These are phyloP conservation scores for Ptilorrhoa leucosticta DNA, from an alignment of 2,113 vertebrate species.

Conservation along the genomic window DNA sequence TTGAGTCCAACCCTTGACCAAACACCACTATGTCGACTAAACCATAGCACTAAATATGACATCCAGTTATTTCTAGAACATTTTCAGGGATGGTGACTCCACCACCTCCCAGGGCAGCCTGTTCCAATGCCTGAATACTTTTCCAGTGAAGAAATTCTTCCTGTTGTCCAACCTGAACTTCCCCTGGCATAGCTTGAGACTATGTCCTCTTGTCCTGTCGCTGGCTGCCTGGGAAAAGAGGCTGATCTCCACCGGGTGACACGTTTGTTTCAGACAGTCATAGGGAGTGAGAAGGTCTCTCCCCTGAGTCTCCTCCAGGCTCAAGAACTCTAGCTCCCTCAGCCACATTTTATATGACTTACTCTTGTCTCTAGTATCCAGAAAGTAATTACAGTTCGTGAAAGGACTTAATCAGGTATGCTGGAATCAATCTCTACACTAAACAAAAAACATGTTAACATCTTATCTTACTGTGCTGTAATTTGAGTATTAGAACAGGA, in stretches of 20 bases:
- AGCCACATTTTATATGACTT: background rate
- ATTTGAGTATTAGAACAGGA: background rate
- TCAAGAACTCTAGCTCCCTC: background rate
- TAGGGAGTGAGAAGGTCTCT: background rate
- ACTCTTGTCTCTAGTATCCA: background rate
- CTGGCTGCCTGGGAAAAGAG: background rate
- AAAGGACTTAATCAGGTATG: background rate
- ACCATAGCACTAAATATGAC: background rate
- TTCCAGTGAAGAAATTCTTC: background rate
- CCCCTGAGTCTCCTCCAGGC: background rate
- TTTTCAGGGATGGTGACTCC: background rate
- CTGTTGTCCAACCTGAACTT: background rate
- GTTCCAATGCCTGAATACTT: background rate
- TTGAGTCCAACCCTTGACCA: background rate
- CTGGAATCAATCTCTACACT: background rate
- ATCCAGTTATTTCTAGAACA: background rate
- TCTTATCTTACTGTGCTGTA: background rate
- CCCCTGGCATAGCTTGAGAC: background rate
- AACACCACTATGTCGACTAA: background rate
- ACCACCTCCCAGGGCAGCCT: background rate
- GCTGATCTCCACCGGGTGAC: no score
- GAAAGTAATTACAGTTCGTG: background rate
- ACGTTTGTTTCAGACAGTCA: accelerated
- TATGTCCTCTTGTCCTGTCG: background rate
- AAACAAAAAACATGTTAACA: background rate